Conservation (phyloP, 2,797 vertebrate species). For the Pangasius sanitwongsei region DNA sequence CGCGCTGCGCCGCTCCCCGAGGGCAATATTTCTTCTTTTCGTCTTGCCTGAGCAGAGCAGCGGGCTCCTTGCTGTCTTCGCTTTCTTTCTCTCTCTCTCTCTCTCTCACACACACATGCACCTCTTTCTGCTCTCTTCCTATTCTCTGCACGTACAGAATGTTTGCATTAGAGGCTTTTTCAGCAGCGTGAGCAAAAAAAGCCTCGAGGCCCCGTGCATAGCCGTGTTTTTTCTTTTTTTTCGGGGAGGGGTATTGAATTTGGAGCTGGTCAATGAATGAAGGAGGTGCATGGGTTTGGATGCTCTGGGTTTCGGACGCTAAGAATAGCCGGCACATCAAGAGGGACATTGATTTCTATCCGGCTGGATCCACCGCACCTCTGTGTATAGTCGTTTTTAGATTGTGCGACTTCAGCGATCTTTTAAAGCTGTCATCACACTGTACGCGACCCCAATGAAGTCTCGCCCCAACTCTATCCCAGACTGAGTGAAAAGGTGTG, state of each 20-base stretch:
- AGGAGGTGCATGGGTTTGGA: background rate
- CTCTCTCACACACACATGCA: slow-evolving; percentile 21
- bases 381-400: background rate
- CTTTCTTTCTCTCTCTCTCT: slow-evolving; percentile 14
- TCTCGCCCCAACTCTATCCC: background rate
- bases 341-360: background rate
- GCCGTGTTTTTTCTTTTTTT: background rate
- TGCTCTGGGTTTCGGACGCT: background rate
- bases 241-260: background rate
- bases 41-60: slow-evolving; percentile 54
- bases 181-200: slow-evolving; percentile 49
- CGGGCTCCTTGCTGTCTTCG: slow-evolving; percentile 29
- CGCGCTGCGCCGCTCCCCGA: slow-evolving; percentile 46
- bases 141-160: slow-evolving; percentile 49
- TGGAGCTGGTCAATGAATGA: background rate
- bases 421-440: background rate
- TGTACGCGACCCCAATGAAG: background rate
- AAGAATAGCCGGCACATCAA: background rate
- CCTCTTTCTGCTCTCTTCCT: slow-evolving; percentile 27
- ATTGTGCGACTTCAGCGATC: background rate
- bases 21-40: slow-evolving; percentile 64
- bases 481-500: background rate
- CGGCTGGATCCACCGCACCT: background rate
- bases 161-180: slow-evolving; percentile 58
- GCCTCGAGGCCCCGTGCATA: slow-evolving; percentile 15